Evolutionary conservation across 2,888 invertebrate genomes (phyloP), one percentile per base, ranked within the genome.

Genomic region (Oxycera nigricornis): DNA sequence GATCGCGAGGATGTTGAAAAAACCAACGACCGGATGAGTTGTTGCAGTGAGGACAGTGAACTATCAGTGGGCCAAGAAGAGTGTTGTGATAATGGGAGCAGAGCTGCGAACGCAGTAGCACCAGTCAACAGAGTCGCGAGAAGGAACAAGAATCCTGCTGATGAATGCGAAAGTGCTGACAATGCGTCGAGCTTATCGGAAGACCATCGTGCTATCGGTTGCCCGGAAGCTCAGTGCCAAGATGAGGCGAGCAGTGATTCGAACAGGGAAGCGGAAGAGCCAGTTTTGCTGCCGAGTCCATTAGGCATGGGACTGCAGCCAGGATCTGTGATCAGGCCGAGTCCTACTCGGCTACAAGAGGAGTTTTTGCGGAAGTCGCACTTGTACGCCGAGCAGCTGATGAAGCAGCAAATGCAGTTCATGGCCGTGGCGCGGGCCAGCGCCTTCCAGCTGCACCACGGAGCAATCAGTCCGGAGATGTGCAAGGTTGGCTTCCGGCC

Each of bases 11-110:
- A 75, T 35, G 75, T 74, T 22, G 77, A 79, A 17, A 81, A 35
- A 78, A 80, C 55, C 20, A 80, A 79, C 31, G 84, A 84, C 76
- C 88, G 89, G 20, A 88, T 89, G 77, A 92, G 91, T 75, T 90
- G 91, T 78, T 90, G 91, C 79, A 91, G 91, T 79, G 92, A 92
- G 80, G 93, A 92, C 80, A 94, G 94, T 55, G 94, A 93, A 2
- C 82, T 94, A 35, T 94, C 93, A 79, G 94, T 94, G 77, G 93
- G 94, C 4, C 93, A 93, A 81, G 94, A 94, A 76, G 81, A 82
- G 77, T 76, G 76, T 52, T 75, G 74, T 73, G 75, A 76, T 26
- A 73, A 75, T 70, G 78, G 78, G 62, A 75, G 72, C 17, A 77
- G 73, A 2, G 76, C 76, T 67, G 74, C 72, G 14, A 26, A 22